Conservation (phyloP, 2,888 invertebrate species). For the Aelia acuminata region DNA sequence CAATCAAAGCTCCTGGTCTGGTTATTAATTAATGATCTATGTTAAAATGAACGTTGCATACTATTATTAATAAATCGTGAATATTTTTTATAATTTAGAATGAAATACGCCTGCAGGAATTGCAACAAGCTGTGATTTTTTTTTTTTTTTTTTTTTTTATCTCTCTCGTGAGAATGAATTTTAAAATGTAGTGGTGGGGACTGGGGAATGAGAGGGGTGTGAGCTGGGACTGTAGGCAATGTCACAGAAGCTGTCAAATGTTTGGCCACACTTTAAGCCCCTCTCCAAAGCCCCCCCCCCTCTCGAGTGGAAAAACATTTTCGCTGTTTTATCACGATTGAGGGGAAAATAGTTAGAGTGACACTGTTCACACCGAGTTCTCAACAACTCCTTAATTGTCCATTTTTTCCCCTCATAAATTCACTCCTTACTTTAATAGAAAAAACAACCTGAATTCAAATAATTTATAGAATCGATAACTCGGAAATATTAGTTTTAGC, state of each 20-base stretch:
- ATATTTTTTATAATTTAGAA: not conserved
- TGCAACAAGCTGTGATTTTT: not conserved
- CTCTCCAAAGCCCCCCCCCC: conserved; percentile 7
- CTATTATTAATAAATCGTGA: not conserved
- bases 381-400: not conserved
- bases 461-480: not conserved
- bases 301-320: conserved; percentile 35
- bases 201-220: not conserved
- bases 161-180: not conserved
- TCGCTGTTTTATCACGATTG: conserved; percentile 18
- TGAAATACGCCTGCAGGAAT: not conserved
- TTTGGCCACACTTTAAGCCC: conserved; percentile 35
- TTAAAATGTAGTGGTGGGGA: conserved; percentile 6
- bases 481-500: not conserved
- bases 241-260: conserved; percentile 22
- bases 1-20: too few relatives aligned
- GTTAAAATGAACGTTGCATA: not conserved
- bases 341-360: not conserved
- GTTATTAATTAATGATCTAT: too few relatives aligned
- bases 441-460: not conserved
- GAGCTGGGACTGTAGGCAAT: not conserved
- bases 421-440: not conserved
- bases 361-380: not conserved
- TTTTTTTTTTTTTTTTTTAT: too few relatives aligned
- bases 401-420: not conserved